A percentile compares a stretch with the other conserved stretches of the same genome.
Evolutionary conservation across 2,113 vertebrate species (phyloP).

Genomic region (Heterocephalus glaber): DNA sequence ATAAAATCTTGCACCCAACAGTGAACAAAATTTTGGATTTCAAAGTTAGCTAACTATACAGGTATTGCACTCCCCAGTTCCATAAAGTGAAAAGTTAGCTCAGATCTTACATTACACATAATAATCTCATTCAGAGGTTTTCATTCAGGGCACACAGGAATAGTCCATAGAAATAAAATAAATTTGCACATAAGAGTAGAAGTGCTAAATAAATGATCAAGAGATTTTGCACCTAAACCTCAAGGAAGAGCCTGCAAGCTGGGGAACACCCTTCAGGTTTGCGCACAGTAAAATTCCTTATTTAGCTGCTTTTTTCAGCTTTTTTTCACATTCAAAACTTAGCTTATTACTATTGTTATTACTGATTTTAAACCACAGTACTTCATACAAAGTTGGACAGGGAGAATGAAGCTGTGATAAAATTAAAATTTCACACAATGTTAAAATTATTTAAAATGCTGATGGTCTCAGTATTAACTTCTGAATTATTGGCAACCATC

Average conservation of each 20-base stretch:
- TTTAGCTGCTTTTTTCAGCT: background rate
- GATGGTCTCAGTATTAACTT: background rate
- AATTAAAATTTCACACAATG: background rate
- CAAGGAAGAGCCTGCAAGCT: background rate
- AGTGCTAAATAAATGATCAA: background rate
- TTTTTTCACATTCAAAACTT: background rate
- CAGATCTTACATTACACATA: background rate
- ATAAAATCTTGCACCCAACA: background rate
- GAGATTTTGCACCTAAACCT: constrained; percentile 28
- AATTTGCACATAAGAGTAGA: background rate
- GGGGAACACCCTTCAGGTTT: background rate
- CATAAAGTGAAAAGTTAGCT: constrained; percentile 17
- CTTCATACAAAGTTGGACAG: background rate
- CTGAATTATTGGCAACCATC: background rate
- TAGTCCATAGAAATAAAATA: background rate
- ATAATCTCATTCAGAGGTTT: background rate
- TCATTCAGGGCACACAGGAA: background rate
- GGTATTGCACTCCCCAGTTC: background rate
- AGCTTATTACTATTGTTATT: background rate
- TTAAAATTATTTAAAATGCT: constrained; percentile 38
- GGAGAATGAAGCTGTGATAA: background rate
- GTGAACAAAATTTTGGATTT: background rate
- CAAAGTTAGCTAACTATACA: background rate
- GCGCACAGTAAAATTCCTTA: background rate
- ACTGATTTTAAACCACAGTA: background rate